A percentile compares a stretch with the other conserved stretches of the same genome.
Evolutionary conservation across 2,888 invertebrate genomes (phyloP).

Genomic region (Diarsia dahlii): DNA sequence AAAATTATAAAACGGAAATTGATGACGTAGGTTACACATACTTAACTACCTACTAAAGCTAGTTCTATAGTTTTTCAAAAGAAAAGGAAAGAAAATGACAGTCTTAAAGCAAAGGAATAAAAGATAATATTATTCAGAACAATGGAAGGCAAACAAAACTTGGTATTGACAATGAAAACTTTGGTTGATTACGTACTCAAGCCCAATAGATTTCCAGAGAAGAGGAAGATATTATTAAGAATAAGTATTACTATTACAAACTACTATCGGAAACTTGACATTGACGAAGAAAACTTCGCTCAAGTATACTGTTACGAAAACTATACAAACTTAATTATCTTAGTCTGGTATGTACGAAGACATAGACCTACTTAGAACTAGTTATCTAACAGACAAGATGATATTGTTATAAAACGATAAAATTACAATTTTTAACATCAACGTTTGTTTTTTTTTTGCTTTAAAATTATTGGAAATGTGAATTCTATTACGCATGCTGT

Average conservation of each 20-base stretch:
- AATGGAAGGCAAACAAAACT: neutral
- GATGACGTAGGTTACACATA: neutral
- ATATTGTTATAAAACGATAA: too few species aligned
- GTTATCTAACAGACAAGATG: neutral
- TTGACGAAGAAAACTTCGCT: constrained; percentile 3
- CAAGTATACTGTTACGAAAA: neutral
- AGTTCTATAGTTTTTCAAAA: neutral
- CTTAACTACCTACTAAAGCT: neutral
- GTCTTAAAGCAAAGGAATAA: neutral
- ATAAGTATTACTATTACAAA: constrained; percentile 11
- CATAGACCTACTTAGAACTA: neutral
- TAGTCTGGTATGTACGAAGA: neutral
- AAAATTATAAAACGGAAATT: neutral
- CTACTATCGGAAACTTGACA: constrained; percentile 1
- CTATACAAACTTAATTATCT: neutral
- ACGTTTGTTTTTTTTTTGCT: too few species aligned
- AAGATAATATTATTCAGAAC: neutral
- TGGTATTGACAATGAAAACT: constrained; percentile 8
- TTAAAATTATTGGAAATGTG: neutral
- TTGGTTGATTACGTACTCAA: neutral
- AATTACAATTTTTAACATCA: too few species aligned
- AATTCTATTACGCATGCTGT: neutral
- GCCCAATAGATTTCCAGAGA: neutral
- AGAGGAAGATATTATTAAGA: neutral
- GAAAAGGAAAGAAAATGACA: neutral